A percentile compares a stretch with the other conserved stretches of the same genome.
These are phyloP conservation scores for Magallana nippona DNA, from an alignment of 2,888 invertebrate genomes.

Conservation along the genomic window DNA sequence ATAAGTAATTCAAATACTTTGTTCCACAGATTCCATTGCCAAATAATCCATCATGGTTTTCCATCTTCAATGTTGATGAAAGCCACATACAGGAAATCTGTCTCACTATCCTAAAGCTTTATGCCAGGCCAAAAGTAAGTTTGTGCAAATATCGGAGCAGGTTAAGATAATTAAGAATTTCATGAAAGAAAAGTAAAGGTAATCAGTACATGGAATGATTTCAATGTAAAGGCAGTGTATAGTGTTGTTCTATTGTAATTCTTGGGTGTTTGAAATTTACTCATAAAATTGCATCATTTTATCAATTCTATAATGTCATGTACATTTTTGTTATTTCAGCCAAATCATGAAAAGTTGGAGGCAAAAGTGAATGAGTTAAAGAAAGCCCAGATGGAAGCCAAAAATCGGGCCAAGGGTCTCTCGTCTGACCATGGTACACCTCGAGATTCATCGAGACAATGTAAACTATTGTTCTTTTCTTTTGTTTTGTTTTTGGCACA, in stretches of 20 bases:
- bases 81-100: conserved; percentile 91
- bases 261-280: background rate
- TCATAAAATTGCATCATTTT: background rate
- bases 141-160: too few relatives aligned
- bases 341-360: conserved; percentile 87
- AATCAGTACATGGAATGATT: too few relatives aligned
- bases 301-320: background rate
- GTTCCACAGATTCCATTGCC: conserved; percentile 85
- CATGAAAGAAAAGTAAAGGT: too few relatives aligned
- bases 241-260: too few relatives aligned
- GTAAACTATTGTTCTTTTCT: conserved; percentile 59
- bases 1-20: too few relatives aligned
- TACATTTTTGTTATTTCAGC: conserved; percentile 78
- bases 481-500: too few relatives aligned
- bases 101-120: conserved; percentile 89
- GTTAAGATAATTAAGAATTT: too few relatives aligned
- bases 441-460: conserved; percentile 72
- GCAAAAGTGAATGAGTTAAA: conserved; percentile 87
- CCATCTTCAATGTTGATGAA: conserved; percentile 91
- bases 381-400: conserved; percentile 86
- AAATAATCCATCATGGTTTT: conserved; percentile 93
- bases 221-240: too few relatives aligned
- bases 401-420: conserved; percentile 78
- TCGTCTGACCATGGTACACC: conserved; percentile 73
- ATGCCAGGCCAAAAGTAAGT: conserved; percentile 89